Evolutionary conservation across 2,113 vertebrate species (phyloP), one percentile per base, ranked within the genome.

Genomic region (Thamnophis sirtalis): DNA sequence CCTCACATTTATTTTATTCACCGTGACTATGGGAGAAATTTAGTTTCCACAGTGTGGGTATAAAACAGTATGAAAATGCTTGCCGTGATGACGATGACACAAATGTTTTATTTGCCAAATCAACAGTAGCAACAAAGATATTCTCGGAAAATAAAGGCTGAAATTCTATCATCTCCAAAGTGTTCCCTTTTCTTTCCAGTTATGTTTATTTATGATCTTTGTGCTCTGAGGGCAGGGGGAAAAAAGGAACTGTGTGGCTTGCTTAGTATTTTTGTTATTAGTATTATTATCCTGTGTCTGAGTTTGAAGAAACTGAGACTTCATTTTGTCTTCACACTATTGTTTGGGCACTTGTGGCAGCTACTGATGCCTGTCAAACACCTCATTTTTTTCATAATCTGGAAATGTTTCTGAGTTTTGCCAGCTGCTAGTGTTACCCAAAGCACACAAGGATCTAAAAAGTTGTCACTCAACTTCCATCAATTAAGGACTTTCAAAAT

Each of bases 351-450:
- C 24, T 92, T 89, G 56, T 84, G 93, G 92, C 63, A 93, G 55
- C 85, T 91, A 38, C 15, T 91, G 92, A 54, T 86, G 43, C 86
- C 93, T 95, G 87, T 91, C 89, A 95, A 95, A 93, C 22, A 86
- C 3, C 89, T 10, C 26, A 43, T 96, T 93, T 89, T 60, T 95
- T 96, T 96, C 91, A 73, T 73, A 91, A 68, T 86, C 53, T 88
- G 89, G 86, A 93, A 95, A 96, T 87, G 89, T 15, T 90, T 94
- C 50, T 60, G 21, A 94, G 53, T 21, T 60, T 86, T 33, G 9
- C 73, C 63, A 58, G 3, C 58, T 93, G 92, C 92, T 93, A 84
- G 84, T 0, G 0, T 51, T 89, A 53, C 80, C 63, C 4, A 49
- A 91, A 89, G 85, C 0, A 60, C 87, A 51, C 6, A 0, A 5